Percentiles rank a stretch among this genome's conserved stretches.
Conservation (phyloP, 2,113 vertebrate species). For the Gadus macrocephalus region DNA sequence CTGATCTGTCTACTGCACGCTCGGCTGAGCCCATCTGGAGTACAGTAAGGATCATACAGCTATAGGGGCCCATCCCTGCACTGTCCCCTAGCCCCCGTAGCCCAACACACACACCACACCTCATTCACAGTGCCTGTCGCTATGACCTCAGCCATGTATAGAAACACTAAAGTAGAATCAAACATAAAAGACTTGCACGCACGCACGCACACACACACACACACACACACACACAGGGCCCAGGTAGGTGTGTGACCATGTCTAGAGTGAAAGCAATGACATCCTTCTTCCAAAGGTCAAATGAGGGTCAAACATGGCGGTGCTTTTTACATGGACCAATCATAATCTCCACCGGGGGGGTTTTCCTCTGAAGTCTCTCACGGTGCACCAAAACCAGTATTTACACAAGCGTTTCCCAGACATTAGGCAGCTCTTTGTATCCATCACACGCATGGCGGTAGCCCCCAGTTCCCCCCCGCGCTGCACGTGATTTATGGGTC, state of each 20-base stretch:
- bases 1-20: slow-evolving; percentile 44
- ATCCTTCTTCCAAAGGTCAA: slow-evolving; percentile 16
- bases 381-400: slow-evolving; percentile 50
- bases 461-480: slow-evolving; percentile 39
- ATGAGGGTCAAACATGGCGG: neutral
- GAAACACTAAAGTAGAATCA: neutral
- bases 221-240: neutral
- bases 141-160: neutral
- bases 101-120: neutral
- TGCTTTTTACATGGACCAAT: slow-evolving; percentile 12
- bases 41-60: slow-evolving; percentile 34
- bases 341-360: slow-evolving; percentile 19
- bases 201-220: no score
- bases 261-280: slow-evolving; percentile 9
- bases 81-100: slow-evolving; percentile 39
- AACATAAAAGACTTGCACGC: no score
- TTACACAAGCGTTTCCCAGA: slow-evolving; percentile 46
- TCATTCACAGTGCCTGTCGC: neutral
- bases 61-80: slow-evolving; percentile 24
- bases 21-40: slow-evolving; percentile 52
- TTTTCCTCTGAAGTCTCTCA: slow-evolving; percentile 10
- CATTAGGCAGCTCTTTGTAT: slow-evolving; percentile 53
- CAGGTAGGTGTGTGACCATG: neutral
- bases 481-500: slow-evolving; percentile 60
- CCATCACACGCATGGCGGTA: slow-evolving; percentile 44